Evolutionary conservation across 2,113 vertebrate species (phyloP).

Genomic region (Misgurnus anguillicaudatus): DNA sequence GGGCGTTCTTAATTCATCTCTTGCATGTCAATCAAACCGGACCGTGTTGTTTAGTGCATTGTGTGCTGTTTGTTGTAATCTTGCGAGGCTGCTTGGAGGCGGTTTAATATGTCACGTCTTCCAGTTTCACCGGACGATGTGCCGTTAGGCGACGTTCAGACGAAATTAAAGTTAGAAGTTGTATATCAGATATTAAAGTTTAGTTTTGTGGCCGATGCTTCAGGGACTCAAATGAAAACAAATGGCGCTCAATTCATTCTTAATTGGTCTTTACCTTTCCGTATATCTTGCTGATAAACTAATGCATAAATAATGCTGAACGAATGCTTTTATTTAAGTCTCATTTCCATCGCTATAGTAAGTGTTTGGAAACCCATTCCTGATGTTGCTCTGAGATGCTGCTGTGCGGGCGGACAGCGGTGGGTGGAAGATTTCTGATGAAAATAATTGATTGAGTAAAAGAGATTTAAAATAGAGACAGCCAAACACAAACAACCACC

Average conservation of each 20-base stretch:
- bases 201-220: too few relatives aligned
- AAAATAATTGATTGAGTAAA: conserved; percentile 30
- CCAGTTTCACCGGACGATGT: conserved; percentile 10
- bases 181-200: neutral
- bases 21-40: conserved; percentile 43
- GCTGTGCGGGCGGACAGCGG: conserved; percentile 28
- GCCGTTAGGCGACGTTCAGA: conserved; percentile 7
- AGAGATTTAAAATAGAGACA: conserved; percentile 24
- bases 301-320: conserved; percentile 23
- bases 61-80: conserved; percentile 46
- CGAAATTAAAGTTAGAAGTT: conserved; percentile 21
- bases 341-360: neutral
- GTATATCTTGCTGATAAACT: neutral
- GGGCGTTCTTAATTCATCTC: conserved; percentile 33
- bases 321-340: neutral
- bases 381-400: neutral
- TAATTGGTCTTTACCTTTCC: neutral
- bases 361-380: neutral
- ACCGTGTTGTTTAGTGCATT: conserved; percentile 43
- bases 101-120: conserved; percentile 26
- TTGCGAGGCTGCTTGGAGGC: conserved; percentile 25
- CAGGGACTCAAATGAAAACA: too few relatives aligned
- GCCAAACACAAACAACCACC: neutral
- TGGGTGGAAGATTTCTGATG: conserved; percentile 39
- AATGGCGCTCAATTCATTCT: too few relatives aligned